Conservation (phyloP, 1,140 invertebrate genomes). For the Scaptomyza montana region DNA sequence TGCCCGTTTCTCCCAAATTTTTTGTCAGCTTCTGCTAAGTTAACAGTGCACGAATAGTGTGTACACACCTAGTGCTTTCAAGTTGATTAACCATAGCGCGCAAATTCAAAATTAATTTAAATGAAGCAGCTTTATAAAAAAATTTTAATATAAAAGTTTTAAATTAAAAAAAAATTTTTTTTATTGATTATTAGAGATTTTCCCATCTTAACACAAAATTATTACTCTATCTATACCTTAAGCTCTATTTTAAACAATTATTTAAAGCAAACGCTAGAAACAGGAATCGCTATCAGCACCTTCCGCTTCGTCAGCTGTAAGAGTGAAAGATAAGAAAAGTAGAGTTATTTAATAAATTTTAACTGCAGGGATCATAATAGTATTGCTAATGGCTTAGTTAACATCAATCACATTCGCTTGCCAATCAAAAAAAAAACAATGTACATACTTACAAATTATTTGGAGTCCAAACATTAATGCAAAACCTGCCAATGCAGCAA, state of each 20-base stretch:
- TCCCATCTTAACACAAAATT: neutral
- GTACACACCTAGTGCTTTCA: constrained; percentile 11
- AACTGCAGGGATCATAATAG: neutral
- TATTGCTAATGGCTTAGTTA: constrained; percentile 9
- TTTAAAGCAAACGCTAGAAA: constrained; percentile 24
- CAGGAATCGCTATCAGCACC: constrained; percentile 59
- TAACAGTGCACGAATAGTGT: constrained; percentile 22
- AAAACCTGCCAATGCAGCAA: constrained; percentile 90
- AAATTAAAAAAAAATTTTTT: too few relatives aligned
- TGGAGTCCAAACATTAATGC: constrained; percentile 90
- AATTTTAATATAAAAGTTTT: too few relatives aligned
- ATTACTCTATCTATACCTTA: constrained; percentile 7
- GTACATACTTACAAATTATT: constrained; percentile 87
- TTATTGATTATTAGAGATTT: too few relatives aligned
- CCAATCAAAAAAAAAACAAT: constrained; percentile 29
- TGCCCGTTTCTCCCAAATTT: neutral
- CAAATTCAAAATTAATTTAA: neutral
- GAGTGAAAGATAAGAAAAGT: constrained; percentile 1
- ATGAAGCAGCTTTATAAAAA: too few relatives aligned
- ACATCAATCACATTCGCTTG: constrained; percentile 9
- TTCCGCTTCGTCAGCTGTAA: constrained; percentile 67
- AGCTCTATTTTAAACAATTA: neutral
- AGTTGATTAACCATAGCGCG: neutral
- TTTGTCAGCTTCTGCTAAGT: constrained; percentile 1
- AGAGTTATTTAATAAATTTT: constrained; percentile 22